Base-by-base conservation (phyloP, 2,113 vertebrate genomes). In the Montifringilla adamsi region DNA sequence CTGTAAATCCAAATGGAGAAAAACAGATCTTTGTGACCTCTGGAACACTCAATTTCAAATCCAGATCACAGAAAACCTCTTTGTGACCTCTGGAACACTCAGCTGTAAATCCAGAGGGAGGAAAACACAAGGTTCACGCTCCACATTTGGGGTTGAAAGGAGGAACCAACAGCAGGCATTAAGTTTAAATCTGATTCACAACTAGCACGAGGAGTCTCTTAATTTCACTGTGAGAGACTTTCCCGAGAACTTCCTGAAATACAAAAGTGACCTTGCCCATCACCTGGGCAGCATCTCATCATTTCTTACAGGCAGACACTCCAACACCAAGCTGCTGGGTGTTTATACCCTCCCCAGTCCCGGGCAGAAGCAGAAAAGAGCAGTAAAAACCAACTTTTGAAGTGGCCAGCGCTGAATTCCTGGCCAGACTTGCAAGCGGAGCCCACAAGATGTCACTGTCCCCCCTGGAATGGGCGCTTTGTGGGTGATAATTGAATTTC, bases 401-500 rank as follows among this genome's bases (percentile, higher is more conserved):
- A 43, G 39, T 0, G 2, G 24, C 10, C 43, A 58, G 9, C 1
- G 0, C 20, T 2, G 27, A 66, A 28, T 41, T 72, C 21, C 55
- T 60, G 20, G 4, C 6, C 18, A 30, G 23, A n/a, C 12, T 70
- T 96, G 60, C 44, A 13, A 8, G 50, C 28, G 5, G 55, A 77
- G 53, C 23, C 97, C 98, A 97, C 97, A 79, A 97, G 98, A 93
- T 98, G 98, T 97, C 98, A 97, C 79, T 95, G 22, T 88, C 15
- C 83, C n/a, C 70, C 60, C 82, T 82, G 33, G 23, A 92, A 91
- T 15, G 24, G 44, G 6, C 7, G 13, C 2, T 30, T 15, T 0
- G 9, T 9, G 15, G 28, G 26, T 0, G 6, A 15, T 1, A 7
- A 23, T 26, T 27, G 16, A 1, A 24, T 53, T 33, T 46, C 26